These are phyloP conservation scores for Micropoecilia bifurca DNA, from an alignment of 2,797 vertebrate genomes.

Conservation along the genomic window DNA sequence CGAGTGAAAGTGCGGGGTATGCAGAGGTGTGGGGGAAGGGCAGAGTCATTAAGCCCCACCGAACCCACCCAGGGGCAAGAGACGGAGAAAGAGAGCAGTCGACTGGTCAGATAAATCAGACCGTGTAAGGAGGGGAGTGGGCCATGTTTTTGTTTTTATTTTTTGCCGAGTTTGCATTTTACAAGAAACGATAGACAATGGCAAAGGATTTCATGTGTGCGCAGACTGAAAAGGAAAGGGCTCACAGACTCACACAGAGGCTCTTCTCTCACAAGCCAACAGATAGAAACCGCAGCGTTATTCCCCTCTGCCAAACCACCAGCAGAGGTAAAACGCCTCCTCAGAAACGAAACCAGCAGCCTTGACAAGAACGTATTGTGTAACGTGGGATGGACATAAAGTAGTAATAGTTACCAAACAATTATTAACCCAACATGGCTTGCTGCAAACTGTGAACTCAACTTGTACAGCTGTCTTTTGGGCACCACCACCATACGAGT, in stretches of 20 bases:
- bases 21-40: slow-evolving; percentile 27
- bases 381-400: no score
- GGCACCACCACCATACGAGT: no score
- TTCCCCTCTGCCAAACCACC: slow-evolving; percentile 41
- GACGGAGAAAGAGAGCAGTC: slow-evolving; percentile 34
- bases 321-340: slow-evolving; percentile 5
- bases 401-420: not conserved
- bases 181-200: slow-evolving; percentile 70
- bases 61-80: slow-evolving; percentile 22
- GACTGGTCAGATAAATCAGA: slow-evolving; percentile 45
- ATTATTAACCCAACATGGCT: not conserved
- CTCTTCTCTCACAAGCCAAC: slow-evolving; percentile 16
- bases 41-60: slow-evolving; percentile 29
- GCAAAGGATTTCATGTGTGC: slow-evolving; percentile 73
- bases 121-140: slow-evolving; percentile 32
- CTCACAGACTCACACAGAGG: slow-evolving; percentile 37
- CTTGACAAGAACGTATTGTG: no score
- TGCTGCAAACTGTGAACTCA: no score
- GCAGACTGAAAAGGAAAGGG: slow-evolving; percentile 66
- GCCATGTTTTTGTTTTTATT: not conserved
- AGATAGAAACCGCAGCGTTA: slow-evolving; percentile 35
- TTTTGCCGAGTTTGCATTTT: slow-evolving; percentile 79
- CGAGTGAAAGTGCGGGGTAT: slow-evolving; percentile 13
- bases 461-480: no score
- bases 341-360: slow-evolving; percentile 3